Evolutionary conservation across 2,888 invertebrate species (phyloP).

Genomic region (Diloba caeruleocephala): DNA sequence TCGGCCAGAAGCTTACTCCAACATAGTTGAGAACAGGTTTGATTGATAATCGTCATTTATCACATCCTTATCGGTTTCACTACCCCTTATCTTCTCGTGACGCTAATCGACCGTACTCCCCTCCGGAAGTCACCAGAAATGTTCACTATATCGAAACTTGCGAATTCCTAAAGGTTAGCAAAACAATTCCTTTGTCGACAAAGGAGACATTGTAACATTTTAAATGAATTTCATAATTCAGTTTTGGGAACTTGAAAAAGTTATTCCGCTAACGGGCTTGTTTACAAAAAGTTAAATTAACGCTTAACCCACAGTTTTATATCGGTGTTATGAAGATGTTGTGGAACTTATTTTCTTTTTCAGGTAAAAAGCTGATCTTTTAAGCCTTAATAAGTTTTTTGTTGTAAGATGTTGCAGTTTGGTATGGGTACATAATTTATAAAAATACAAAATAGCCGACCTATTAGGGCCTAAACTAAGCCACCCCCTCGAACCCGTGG

Average conservation of each 20-base stretch:
- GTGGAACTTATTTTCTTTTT: not conserved
- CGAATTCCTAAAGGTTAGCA: slow-evolving; percentile 27
- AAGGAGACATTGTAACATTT: slow-evolving; percentile 54
- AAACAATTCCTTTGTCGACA: slow-evolving; percentile 57
- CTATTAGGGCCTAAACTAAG: no score
- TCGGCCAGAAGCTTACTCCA: no score
- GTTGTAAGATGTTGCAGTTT: no score
- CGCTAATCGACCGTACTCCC: slow-evolving; percentile 9
- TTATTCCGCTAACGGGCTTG: slow-evolving; percentile 56
- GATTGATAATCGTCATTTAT: no score
- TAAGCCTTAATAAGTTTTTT: no score
- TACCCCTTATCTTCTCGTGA: not conserved
- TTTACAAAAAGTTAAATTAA: slow-evolving; percentile 72
- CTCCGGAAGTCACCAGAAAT: slow-evolving; percentile 22
- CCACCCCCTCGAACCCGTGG: no score
- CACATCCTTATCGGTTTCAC: no score
- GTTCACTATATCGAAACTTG: slow-evolving; percentile 27
- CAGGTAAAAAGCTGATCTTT: no score
- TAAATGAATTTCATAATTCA: slow-evolving; percentile 71
- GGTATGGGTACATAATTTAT: no score
- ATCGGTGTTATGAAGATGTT: slow-evolving; percentile 35
- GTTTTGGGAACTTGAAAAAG: slow-evolving; percentile 61
- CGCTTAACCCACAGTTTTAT: slow-evolving; percentile 46
- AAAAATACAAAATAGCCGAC: no score
- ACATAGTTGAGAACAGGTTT: no score